A percentile compares a stretch with the other conserved stretches of the same genome.
Evolutionary conservation across 2,888 invertebrate genomes (phyloP).

Genomic region (Idaea straminata): DNA sequence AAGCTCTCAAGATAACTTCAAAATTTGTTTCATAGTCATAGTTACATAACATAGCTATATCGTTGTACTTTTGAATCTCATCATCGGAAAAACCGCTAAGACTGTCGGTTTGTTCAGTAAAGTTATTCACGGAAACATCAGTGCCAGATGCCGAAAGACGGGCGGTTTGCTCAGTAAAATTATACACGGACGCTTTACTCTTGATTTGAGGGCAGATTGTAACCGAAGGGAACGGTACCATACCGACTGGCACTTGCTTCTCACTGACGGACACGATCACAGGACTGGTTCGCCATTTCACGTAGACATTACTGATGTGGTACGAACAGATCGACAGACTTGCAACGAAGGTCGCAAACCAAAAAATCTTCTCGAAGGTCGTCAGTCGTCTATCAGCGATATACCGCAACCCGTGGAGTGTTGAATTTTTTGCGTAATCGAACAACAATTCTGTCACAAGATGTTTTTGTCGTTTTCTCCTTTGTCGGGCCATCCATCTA

Average conservation of each 20-base stretch:
- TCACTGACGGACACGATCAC: conserved; percentile 39
- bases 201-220: conserved; percentile 38
- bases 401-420: conserved; percentile 1
- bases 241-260: conserved; percentile 28
- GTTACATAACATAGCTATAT: background rate
- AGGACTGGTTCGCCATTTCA: conserved; percentile 36
- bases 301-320: conserved; percentile 32
- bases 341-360: conserved; percentile 1
- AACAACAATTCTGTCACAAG: background rate
- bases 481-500: background rate
- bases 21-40: background rate
- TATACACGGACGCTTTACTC: conserved; percentile 17
- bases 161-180: conserved; percentile 15
- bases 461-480: background rate
- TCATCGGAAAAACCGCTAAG: conserved; percentile 8
- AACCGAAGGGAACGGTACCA: conserved; percentile 39
- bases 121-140: conserved; percentile 18
- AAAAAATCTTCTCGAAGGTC: background rate
- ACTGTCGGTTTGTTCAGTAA: conserved; percentile 8
- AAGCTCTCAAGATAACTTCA: background rate
- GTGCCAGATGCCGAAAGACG: background rate
- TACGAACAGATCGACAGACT: conserved; percentile 4
- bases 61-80: background rate
- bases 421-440: background rate
- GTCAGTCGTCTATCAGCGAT: background rate